Percentiles rank a stretch among this genome's conserved stretches.
Conservation (phyloP, 2,888 invertebrate species). For the Agonopterix subpropinquella region DNA sequence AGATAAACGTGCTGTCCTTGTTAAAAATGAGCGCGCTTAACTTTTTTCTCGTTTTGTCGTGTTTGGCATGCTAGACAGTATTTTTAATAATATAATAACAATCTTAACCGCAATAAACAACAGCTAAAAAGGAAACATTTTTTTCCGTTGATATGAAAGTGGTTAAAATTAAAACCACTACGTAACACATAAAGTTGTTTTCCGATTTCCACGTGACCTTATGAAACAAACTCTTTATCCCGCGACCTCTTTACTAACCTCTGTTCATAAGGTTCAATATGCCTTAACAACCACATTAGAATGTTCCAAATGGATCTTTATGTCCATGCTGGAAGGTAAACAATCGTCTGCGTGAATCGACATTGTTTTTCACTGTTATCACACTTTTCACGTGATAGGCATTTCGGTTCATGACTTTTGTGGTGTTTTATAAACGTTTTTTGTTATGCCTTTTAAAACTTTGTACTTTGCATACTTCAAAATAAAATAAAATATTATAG, state of each 20-base stretch:
- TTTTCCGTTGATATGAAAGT: too few relatives aligned
- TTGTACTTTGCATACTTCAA: too few relatives aligned
- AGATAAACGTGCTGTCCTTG: too few relatives aligned
- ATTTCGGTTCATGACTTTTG: conserved; percentile 40
- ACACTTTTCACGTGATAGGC: conserved; percentile 48
- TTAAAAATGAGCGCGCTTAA: too few relatives aligned
- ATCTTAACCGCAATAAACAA: too few relatives aligned
- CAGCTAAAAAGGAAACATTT: too few relatives aligned
- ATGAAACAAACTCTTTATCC: conserved; percentile 50
- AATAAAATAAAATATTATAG: too few relatives aligned
- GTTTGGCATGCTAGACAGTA: too few relatives aligned
- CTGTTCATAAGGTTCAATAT: conserved; percentile 2
- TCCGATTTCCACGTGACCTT: conserved; percentile 59
- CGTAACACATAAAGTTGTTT: conserved; percentile 17
- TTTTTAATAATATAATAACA: too few relatives aligned
- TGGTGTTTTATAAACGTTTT: background rate
- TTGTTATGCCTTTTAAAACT: background rate
- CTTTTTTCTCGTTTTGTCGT: too few relatives aligned
- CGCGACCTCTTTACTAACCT: conserved; percentile 63
- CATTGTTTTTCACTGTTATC: conserved; percentile 52
- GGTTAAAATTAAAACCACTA: too few relatives aligned
- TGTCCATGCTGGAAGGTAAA: conserved; percentile 16
- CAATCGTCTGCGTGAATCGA: conserved; percentile 17
- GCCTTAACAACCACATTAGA: conserved; percentile 28
- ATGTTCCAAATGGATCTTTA: conserved; percentile 16